A percentile compares a stretch with the other conserved stretches of the same genome.
Evolutionary conservation across 1,140 invertebrate species (phyloP).

Genomic region (Melanaphis sacchari): DNA sequence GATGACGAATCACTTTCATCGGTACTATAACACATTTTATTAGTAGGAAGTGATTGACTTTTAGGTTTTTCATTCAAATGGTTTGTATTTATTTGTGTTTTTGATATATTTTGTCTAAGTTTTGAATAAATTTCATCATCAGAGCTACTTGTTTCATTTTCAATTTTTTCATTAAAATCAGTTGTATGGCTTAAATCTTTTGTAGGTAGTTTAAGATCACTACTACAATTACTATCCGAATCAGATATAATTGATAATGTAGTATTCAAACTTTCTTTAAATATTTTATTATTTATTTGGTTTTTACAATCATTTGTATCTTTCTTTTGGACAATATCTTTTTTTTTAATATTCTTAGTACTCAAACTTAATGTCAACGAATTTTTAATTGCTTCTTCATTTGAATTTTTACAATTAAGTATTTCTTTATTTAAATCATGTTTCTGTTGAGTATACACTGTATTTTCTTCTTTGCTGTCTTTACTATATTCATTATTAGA

Average conservation of each 20-base stretch:
- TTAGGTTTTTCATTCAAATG: background rate
- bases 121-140: slow-evolving; percentile 41
- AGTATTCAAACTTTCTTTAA: background rate
- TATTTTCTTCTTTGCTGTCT: background rate
- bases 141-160: slow-evolving; percentile 3
- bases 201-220: background rate
- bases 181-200: too few species aligned
- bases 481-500: background rate
- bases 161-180: background rate
- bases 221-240: slow-evolving; percentile 2
- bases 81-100: background rate
- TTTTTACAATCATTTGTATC: background rate
- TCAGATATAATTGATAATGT: background rate
- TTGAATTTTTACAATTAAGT: background rate
- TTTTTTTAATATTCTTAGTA: background rate
- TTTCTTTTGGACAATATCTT: background rate
- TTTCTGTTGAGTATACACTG: background rate
- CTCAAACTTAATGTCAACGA: background rate
- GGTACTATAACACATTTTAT: background rate
- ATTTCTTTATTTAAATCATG: background rate
- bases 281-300: background rate
- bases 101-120: slow-evolving; percentile 21
- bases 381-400: background rate
- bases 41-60: background rate
- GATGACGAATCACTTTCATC: background rate